Conservation (phyloP, 2,888 invertebrate genomes). For the Cosmopolites sordidus region DNA sequence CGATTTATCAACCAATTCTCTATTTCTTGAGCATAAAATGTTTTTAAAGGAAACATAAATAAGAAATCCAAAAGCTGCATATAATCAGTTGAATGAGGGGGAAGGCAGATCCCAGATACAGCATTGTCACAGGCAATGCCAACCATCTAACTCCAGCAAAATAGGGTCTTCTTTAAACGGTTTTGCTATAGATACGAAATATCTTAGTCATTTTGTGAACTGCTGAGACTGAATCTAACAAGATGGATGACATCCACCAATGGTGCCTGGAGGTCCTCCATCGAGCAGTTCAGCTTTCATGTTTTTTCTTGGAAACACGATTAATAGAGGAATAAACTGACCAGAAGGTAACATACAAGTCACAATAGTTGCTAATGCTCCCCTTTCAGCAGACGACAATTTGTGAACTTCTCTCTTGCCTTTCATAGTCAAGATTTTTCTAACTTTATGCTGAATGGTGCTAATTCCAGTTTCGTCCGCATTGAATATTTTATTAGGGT, state of each 20-base stretch:
- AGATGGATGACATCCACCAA: slow-evolving; percentile 27
- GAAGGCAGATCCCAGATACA: slow-evolving; percentile 27
- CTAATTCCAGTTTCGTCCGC: too few species aligned
- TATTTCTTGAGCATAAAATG: neutral
- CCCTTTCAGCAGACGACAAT: slow-evolving; percentile 26
- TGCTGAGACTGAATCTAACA: slow-evolving; percentile 9
- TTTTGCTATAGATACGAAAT: too few species aligned
- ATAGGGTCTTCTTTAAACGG: too few species aligned
- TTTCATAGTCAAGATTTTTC: slow-evolving; percentile 31
- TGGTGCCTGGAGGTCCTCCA: slow-evolving; percentile 35
- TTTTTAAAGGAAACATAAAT: slow-evolving; percentile 1
- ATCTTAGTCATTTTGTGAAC: slow-evolving; percentile 27
- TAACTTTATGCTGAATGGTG: slow-evolving; percentile 15
- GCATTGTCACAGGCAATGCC: too few species aligned
- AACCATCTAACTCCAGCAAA: too few species aligned
- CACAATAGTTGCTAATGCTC: slow-evolving; percentile 20
- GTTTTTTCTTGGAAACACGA: slow-evolving; percentile 22
- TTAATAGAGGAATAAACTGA: slow-evolving; percentile 16
- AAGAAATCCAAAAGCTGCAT: neutral
- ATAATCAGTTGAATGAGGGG: slow-evolving; percentile 35
- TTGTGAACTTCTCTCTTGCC: slow-evolving; percentile 33
- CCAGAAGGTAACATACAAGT: slow-evolving; percentile 21
- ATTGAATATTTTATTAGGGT: too few species aligned
- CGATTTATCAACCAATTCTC: neutral
- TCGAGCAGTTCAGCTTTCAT: slow-evolving; percentile 36